A percentile compares a stretch with the other conserved stretches of the same genome.
These are phyloP conservation scores for Antigone vipio DNA, from an alignment of 2,113 vertebrate species.

Conservation along the genomic window DNA sequence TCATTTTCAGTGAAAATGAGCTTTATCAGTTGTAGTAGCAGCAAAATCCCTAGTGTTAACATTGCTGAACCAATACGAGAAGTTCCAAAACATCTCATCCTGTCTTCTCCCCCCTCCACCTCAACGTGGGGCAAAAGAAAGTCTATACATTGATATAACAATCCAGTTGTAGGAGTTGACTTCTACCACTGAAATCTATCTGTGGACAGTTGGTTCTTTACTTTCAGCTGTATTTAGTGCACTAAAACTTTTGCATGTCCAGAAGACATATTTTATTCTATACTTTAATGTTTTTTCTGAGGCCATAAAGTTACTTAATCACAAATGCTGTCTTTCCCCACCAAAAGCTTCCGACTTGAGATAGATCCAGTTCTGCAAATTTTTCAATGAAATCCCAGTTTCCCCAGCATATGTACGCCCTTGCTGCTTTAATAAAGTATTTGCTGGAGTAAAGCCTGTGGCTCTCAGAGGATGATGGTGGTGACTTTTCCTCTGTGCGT, in stretches of 20 bases:
- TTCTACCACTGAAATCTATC: neutral
- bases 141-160: neutral
- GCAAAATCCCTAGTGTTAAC: neutral
- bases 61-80: neutral
- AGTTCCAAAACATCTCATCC: neutral
- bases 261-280: neutral
- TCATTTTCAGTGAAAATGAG: neutral
- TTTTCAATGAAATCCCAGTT: neutral
- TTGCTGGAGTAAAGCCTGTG: neutral
- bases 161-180: neutral
- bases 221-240: neutral
- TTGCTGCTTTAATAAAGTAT: neutral
- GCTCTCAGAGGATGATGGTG: neutral
- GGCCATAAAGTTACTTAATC: neutral
- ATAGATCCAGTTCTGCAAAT: neutral
- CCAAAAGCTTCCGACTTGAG: neutral
- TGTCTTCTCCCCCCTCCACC: neutral
- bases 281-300: neutral
- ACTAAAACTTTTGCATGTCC: neutral
- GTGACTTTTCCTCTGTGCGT: neutral
- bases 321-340: neutral
- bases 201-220: neutral
- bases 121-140: neutral
- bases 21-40: neutral
- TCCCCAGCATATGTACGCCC: accelerated